These are phyloP conservation scores for Lepus oiostolus DNA, from an alignment of 2,797 vertebrate genomes.

Conservation along the genomic window DNA sequence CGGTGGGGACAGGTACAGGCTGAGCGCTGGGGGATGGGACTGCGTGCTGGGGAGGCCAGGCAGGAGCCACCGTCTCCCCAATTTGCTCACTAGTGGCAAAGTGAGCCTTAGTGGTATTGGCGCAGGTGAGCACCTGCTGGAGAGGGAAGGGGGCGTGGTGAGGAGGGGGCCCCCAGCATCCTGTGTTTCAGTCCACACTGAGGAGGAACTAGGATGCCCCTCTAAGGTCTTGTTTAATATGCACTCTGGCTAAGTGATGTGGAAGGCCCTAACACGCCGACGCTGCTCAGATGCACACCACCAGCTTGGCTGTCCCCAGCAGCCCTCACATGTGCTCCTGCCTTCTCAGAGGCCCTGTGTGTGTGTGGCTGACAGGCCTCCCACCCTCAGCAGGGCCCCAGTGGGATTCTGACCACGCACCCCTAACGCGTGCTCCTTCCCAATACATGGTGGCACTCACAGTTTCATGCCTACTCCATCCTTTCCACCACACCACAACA, in stretches of 20 bases:
- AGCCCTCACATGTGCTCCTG: background rate
- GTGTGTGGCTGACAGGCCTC: background rate
- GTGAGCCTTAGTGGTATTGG: background rate
- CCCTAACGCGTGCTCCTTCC: background rate
- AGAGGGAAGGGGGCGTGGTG: rapidly evolving
- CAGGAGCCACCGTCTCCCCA: background rate
- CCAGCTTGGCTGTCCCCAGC: background rate
- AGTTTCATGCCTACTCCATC: background rate
- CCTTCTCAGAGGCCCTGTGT: background rate
- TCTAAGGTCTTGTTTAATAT: conserved; percentile 14
- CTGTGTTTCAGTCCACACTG: background rate
- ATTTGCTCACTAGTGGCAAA: background rate
- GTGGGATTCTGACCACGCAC: background rate
- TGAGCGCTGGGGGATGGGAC: background rate
- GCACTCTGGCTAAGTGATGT: conserved; percentile 27
- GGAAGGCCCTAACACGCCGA: background rate
- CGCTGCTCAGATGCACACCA: background rate
- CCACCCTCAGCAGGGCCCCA: background rate
- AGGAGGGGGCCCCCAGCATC: background rate
- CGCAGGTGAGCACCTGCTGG: rapidly evolving
- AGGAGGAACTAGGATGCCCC: background rate
- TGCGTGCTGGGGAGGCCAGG: background rate
- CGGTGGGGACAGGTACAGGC: background rate
- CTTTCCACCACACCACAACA: background rate
- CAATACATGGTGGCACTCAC: background rate